Percentiles rank a stretch among this genome's conserved stretches.
Evolutionary conservation across 2,113 vertebrate species (phyloP).

Genomic region (Gobiocypris rarus): DNA sequence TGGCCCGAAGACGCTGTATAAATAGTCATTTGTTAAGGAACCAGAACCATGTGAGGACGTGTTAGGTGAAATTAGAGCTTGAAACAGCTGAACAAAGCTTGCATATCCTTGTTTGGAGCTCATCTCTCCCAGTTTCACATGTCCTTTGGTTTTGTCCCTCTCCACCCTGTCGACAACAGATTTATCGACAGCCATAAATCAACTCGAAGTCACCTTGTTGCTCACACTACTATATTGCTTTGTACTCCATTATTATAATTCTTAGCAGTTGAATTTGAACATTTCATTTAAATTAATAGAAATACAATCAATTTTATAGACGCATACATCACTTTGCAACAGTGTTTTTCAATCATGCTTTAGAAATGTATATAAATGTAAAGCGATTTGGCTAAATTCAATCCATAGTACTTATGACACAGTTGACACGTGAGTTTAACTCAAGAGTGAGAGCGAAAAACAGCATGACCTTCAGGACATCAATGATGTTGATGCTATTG

Average conservation of each 20-base stretch:
- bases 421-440: not conserved
- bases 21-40: conserved; percentile 63
- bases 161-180: conserved; percentile 38
- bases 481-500: not conserved
- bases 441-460: not conserved
- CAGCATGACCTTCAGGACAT: conserved; percentile 27
- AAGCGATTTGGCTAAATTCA: not conserved
- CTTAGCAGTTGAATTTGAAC: not conserved
- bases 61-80: conserved; percentile 70
- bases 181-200: conserved; percentile 29
- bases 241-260: not conserved
- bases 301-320: not conserved
- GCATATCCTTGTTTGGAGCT: conserved; percentile 61
- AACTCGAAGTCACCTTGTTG: conserved; percentile 7
- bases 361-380: not conserved
- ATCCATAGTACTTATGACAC: not conserved
- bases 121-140: conserved; percentile 51
- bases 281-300: not conserved
- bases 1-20: conserved; percentile 54
- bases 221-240: not conserved
- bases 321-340: not conserved
- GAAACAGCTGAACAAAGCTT: conserved; percentile 75
- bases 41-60: conserved; percentile 67
- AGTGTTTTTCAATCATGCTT: not conserved
- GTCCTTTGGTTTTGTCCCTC: conserved; percentile 53